These are phyloP conservation scores for Hololepta plana DNA, from an alignment of 2,888 invertebrate genomes.

Conservation along the genomic window DNA sequence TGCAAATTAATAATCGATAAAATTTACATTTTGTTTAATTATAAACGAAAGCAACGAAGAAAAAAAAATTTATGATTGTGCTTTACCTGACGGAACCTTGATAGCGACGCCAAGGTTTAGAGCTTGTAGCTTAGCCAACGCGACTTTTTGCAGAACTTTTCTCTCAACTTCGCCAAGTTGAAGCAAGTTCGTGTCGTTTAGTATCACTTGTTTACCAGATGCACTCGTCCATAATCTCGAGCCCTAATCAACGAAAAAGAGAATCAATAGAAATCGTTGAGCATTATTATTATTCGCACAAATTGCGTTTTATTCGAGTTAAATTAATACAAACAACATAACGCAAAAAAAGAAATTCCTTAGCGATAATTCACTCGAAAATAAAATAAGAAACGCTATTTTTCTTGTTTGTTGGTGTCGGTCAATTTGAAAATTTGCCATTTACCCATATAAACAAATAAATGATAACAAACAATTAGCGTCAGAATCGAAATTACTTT, in stretches of 20 bases:
- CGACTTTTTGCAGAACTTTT: conserved; percentile 67
- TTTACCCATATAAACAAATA: too few species aligned
- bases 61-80: conserved; percentile 1
- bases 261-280: conserved; percentile 1
- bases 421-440: too few species aligned
- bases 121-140: conserved; percentile 69
- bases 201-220: conserved; percentile 45
- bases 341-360: too few species aligned
- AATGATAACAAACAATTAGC: too few species aligned
- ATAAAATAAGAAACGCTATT: too few species aligned
- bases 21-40: background rate
- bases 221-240: conserved; percentile 63
- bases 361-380: too few species aligned
- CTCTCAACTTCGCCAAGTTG: conserved; percentile 64
- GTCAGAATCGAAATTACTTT: too few species aligned
- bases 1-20: conserved; percentile 12
- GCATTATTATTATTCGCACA: conserved; percentile 1
- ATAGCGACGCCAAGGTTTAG: conserved; percentile 68
- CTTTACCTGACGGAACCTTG: conserved; percentile 64
- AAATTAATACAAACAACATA: too few species aligned
- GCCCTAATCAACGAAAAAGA: conserved; percentile 37
- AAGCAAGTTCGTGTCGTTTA: conserved; percentile 52
- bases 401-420: too few species aligned
- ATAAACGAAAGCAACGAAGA: background rate
- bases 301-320: too few species aligned